These are phyloP conservation scores for Trichechus manatus DNA, from an alignment of 2,113 vertebrate genomes.

Conservation along the genomic window DNA sequence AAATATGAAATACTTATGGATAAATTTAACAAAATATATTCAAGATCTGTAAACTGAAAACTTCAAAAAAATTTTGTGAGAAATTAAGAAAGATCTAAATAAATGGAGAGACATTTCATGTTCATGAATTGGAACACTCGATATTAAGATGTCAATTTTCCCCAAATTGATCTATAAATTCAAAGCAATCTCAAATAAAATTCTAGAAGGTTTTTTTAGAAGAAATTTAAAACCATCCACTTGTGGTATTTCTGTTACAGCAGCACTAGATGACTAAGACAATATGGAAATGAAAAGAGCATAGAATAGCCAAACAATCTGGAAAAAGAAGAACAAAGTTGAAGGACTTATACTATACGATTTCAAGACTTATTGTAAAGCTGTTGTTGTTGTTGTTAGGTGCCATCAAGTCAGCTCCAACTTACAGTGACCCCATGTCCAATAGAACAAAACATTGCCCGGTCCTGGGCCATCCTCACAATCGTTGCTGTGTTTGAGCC, in stretches of 20 bases:
- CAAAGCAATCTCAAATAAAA: conserved; percentile 41
- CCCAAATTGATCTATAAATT: background rate
- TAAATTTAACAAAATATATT: conserved; percentile 47
- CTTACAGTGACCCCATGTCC: background rate
- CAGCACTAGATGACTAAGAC: no score
- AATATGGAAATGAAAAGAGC: background rate
- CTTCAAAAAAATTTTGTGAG: conserved; percentile 31
- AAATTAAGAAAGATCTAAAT: conserved; percentile 19
- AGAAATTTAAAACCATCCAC: background rate
- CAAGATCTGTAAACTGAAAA: background rate
- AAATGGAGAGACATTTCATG: background rate
- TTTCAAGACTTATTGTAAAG: conserved; percentile 12
- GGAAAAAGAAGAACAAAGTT: conserved; percentile 22
- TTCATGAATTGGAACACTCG: background rate
- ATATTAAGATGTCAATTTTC: conserved; percentile 10
- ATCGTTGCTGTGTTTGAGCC: no score
- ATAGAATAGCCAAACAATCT: background rate
- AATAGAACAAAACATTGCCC: background rate
- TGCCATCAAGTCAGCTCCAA: background rate
- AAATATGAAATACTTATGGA: background rate
- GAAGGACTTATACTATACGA: background rate
- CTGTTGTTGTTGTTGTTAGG: background rate
- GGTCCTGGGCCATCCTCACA: no score
- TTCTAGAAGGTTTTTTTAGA: background rate
- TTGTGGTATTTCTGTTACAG: no score